Conservation (phyloP, 2,113 vertebrate species). For the Nestor notabilis region DNA sequence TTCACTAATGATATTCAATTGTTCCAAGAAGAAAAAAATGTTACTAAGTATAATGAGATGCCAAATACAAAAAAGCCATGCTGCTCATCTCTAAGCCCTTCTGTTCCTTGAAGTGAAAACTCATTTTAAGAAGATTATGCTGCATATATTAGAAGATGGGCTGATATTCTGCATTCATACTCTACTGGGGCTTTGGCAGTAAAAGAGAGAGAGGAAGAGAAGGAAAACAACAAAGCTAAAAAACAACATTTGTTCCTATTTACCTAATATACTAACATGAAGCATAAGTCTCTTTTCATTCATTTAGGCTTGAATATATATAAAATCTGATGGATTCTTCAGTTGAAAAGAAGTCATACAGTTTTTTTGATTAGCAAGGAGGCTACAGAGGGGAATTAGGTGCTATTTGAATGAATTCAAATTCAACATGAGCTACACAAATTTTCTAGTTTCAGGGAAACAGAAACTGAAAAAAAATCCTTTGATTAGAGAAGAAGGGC, state of each 20-base stretch:
- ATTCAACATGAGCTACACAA: not conserved
- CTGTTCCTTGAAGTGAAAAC: conserved; percentile 87
- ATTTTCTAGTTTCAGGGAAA: not conserved
- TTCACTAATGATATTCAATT: conserved; percentile 79
- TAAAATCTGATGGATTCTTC: not conserved
- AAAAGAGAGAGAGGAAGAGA: conserved; percentile 60
- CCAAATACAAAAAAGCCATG: conserved; percentile 75
- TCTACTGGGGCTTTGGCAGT: conserved; percentile 74
- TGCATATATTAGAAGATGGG: conserved; percentile 83
- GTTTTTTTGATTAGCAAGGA: not conserved
- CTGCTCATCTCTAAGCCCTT: conserved; percentile 84
- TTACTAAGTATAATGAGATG: conserved; percentile 80
- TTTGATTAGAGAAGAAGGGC: not conserved
- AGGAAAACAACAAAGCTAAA: conserved; percentile 48
- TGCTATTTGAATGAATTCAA: not conserved
- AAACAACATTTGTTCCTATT: conserved; percentile 68
- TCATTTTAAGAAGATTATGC: conserved; percentile 89
- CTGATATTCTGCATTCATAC: conserved; percentile 79
- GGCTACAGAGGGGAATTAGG: not conserved
- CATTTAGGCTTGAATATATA: conserved; percentile 25
- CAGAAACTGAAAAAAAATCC: not conserved
- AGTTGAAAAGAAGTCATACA: not conserved
- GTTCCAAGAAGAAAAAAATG: conserved; percentile 73
- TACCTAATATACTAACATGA: conserved; percentile 65
- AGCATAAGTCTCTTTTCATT: conserved; percentile 49